Percentiles rank a stretch among this genome's conserved stretches.
Conservation (phyloP, 2,113 vertebrate genomes). For the Neolamprologus brichardi region DNA sequence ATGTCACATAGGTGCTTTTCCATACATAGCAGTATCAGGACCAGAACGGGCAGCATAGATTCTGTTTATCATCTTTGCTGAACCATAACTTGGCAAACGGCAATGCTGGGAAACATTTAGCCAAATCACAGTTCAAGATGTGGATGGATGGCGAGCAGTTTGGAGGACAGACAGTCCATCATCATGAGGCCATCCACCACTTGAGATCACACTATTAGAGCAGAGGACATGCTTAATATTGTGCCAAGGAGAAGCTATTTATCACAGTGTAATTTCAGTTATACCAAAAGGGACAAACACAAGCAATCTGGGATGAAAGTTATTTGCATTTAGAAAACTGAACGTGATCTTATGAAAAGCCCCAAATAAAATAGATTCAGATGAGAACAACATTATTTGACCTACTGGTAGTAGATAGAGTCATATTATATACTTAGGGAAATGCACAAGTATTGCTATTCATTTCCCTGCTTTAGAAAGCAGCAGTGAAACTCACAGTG, state of each 20-base stretch:
- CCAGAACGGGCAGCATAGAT: background rate
- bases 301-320: background rate
- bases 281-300: background rate
- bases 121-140: background rate
- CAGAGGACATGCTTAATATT: constrained; percentile 16
- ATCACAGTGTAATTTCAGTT: constrained; percentile 15
- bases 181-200: background rate
- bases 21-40: background rate
- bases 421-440: background rate
- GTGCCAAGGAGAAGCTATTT: constrained; percentile 34
- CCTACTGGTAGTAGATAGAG: background rate
- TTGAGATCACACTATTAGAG: constrained; percentile 14
- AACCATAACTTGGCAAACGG: background rate
- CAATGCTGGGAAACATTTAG: background rate
- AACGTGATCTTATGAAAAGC: background rate
- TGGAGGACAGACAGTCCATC: constrained; percentile 22
- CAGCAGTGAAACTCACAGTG: background rate
- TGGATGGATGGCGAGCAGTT: background rate
- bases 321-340: background rate
- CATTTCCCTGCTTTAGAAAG: background rate
- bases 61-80: background rate
- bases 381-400: background rate
- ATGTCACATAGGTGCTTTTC: background rate
- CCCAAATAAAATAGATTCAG: background rate
- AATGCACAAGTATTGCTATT: background rate